Base-by-base conservation (phyloP, 2,113 vertebrate genomes). In the Dermatemys mawii region DNA sequence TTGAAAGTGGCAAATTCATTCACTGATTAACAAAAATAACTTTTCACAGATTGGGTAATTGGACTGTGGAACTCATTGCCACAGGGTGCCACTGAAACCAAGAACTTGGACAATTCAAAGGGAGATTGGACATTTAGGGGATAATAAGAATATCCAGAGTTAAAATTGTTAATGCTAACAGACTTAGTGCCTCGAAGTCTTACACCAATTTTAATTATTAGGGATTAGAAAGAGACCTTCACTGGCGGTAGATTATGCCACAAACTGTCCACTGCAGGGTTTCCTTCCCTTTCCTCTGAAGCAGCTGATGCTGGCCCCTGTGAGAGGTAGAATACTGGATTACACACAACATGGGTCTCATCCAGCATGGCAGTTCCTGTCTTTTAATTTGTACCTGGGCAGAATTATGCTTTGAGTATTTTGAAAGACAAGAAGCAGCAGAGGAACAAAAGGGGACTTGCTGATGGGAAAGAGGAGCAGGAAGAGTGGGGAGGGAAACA, bases 171-270 rank as follows among this genome's bases (percentile, higher is more conserved):
- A 92, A 92, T 90, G 91, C 92, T 95, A 89, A 86, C 87, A 57
- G 76, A 88, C 21, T 53, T 93, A 94, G 95, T 88, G 94, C 94
- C 88, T 91, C 95, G 93, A 94, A 95, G 94, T 92, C 87, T 92
- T 48, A 84, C 92, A 93, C 84, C 93, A 79, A 88, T 95, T 92
- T 94, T 96, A 93, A 88, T 93, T 95, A 82, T 89, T 92, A 88
- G 95, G 93, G 67, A 91, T 96, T 96, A 88, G 73, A 92, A 91
- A 4, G 53, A 92, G 88, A 84, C 88, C 87, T 88, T 95, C 90
- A 86, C 93, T 86, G 88, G 90, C 53, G 86, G 75, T 63, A 93
- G 50, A 94, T 92, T 93, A 92, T 94, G 90, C 83, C 92, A 57
- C 86, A 90, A 90, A 78, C 94, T 95, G 92, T 79, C 92, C 54